A percentile compares a stretch with the other conserved stretches of the same genome.
phyloP scores from a whole-genome alignment of 2,113 vertebrate genomes.

The Archilochus colubris region DNA sequence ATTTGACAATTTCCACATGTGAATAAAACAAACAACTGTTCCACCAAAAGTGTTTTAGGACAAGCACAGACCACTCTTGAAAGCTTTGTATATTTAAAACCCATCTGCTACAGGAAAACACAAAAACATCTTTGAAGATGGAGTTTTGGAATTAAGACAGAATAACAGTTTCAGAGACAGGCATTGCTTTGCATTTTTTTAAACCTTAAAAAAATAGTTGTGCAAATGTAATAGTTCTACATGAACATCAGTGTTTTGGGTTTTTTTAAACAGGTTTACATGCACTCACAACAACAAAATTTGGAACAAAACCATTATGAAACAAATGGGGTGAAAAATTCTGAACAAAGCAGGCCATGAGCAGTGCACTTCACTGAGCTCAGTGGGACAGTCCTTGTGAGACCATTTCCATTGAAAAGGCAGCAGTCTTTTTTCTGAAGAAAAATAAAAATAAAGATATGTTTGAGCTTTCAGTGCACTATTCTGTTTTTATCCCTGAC shows the following conservation, averaged over 20 bases:
- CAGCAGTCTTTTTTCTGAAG: constrained; percentile 40
- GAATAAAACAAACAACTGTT: constrained; percentile 55
- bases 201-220: constrained; percentile 4
- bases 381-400: background rate
- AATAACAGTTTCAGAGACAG: constrained; percentile 3
- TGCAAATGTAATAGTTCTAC: background rate
- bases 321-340: background rate
- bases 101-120: background rate
- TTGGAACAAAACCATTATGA: background rate
- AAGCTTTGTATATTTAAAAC: background rate
- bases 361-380: background rate
- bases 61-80: constrained; percentile 34
- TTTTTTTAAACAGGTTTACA: background rate
- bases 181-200: background rate
- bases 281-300: background rate
- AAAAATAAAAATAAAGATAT: background rate
- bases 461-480: background rate
- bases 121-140: background rate
- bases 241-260: background rate
- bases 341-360: background rate
- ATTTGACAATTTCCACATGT: constrained; percentile 71
- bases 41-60: constrained; percentile 36
- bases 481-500: background rate
- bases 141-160: constrained; percentile 6
- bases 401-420: constrained; percentile 1